A percentile compares a stretch with the other conserved stretches of the same genome.
phyloP scores from a whole-genome alignment of 2,113 vertebrate species.

The Pungitius pungitius region DNA sequence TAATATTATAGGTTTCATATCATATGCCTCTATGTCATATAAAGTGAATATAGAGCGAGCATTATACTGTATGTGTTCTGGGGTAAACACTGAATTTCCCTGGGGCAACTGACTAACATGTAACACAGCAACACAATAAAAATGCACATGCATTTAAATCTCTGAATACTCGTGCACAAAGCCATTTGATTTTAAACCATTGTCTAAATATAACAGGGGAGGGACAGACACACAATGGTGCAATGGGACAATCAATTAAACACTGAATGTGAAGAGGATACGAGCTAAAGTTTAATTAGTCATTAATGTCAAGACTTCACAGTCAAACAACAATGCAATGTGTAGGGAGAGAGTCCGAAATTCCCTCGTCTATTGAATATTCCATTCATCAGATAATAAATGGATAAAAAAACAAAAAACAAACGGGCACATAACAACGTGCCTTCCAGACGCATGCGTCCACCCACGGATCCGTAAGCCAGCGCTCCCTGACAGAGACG shows the following conservation, averaged over 20 bases:
- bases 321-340: conserved; percentile 25
- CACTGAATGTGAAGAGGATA: conserved; percentile 29
- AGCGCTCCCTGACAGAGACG: conserved; percentile 54
- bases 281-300: conserved; percentile 29
- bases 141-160: conserved; percentile 5
- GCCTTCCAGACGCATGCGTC: conserved; percentile 20
- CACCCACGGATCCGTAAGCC: conserved; percentile 44
- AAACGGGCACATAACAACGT: conserved; percentile 15
- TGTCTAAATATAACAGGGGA: conserved; percentile 3
- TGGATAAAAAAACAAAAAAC: not conserved
- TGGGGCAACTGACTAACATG: not conserved
- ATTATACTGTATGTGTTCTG: conserved; percentile 5
- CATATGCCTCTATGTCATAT: not conserved
- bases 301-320: conserved; percentile 46
- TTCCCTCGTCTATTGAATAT: conserved; percentile 1
- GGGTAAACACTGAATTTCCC: not conserved
- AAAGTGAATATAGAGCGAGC: conserved; percentile 23
- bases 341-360: not conserved
- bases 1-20: not conserved
- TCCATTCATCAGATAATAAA: not conserved
- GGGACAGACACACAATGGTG: not conserved
- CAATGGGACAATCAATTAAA: conserved; percentile 31
- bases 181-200: not conserved
- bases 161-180: conserved; percentile 8
- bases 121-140: conserved; percentile 12